phyloP scores from a whole-genome alignment of 2,888 invertebrate species.

The Bibio marci region DNA sequence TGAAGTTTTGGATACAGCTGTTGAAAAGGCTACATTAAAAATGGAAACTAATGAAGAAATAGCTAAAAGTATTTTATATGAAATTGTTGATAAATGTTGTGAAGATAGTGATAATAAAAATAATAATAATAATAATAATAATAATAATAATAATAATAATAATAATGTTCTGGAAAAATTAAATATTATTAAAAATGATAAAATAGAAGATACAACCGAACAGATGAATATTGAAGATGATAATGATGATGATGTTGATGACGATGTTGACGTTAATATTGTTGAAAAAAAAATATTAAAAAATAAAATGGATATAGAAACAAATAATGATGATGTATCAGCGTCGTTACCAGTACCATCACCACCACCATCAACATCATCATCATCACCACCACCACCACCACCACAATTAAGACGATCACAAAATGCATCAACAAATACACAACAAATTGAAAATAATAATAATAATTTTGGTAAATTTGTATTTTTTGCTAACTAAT shows the following conservation, averaged over 20 bases:
- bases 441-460: slow-evolving; percentile 74
- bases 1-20: slow-evolving; percentile 32
- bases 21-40: slow-evolving; percentile 13
- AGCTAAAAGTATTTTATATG: slow-evolving; percentile 11
- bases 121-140: slow-evolving; percentile 3
- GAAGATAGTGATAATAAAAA: slow-evolving; percentile 11
- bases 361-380: neutral
- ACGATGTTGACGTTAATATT: slow-evolving; percentile 4
- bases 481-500: neutral
- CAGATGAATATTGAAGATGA: slow-evolving; percentile 5
- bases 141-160: slow-evolving; percentile 6
- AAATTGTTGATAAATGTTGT: slow-evolving; percentile 11
- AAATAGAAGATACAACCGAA: slow-evolving; percentile 10
- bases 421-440: slow-evolving; percentile 61
- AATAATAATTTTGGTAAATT: slow-evolving; percentile 67
- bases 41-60: slow-evolving; percentile 9
- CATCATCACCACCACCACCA: slow-evolving; percentile 28
- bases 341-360: neutral
- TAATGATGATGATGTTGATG: slow-evolving; percentile 6
- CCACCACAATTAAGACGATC: slow-evolving; percentile 43
- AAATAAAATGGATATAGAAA: neutral
- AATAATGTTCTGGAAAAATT: no score
- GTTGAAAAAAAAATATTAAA: neutral
- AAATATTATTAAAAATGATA: slow-evolving; percentile 10
- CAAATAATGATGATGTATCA: neutral